Evolutionary conservation across 2,888 invertebrate species (phyloP), one percentile per base, ranked within the genome.

Genomic region (Oithona nana): DNA sequence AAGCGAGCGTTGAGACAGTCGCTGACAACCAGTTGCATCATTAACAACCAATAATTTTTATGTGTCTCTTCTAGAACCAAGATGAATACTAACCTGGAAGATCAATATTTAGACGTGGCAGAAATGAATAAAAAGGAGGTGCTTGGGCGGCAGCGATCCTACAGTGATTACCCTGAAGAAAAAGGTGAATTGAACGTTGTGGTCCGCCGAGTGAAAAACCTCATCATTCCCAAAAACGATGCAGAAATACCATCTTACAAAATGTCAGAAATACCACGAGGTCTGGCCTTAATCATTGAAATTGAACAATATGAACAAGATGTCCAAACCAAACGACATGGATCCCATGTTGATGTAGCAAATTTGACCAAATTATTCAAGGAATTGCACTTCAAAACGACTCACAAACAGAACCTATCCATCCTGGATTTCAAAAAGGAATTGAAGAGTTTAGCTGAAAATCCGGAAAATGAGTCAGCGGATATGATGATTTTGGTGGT

Each of bases 231-330:
- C 22, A 20, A 20, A 20, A n/a, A 30, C n/a, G 57, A 57, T 29
- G 20, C 31, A 4, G 57, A 31, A 20, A 57, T 57, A 31, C 57
- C 48, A 16, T n/a, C n/a, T 11, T 57, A 57, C 48, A 57, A 57
- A 31, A 57, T 57, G 30, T 30, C 31, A 11, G 29, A 29, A 31
- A 57, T 30, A 20, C 57, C 57, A 11, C 29, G 61, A 28, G 61
- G 61, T 2, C 24, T 29, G 28, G 61, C 61, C n/a, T 13, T 61
- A n/a, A 61, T 61, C 30, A 54, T 61, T 28, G 54, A 61, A 8
- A 61, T 61, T 1, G 54, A 61, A 29, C n/a, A 28, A 11, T 61
- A 54, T 20, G 61, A 61, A n/a, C 52, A 61, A 29, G 61, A 61
- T 54, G 52, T 61, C 11, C 29, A 54, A 16, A 31, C 52, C 30